Evolutionary conservation across 2,888 invertebrate species (phyloP), one percentile per base, ranked within the genome.

Genomic region (Cyrtodaria siliqua): DNA sequence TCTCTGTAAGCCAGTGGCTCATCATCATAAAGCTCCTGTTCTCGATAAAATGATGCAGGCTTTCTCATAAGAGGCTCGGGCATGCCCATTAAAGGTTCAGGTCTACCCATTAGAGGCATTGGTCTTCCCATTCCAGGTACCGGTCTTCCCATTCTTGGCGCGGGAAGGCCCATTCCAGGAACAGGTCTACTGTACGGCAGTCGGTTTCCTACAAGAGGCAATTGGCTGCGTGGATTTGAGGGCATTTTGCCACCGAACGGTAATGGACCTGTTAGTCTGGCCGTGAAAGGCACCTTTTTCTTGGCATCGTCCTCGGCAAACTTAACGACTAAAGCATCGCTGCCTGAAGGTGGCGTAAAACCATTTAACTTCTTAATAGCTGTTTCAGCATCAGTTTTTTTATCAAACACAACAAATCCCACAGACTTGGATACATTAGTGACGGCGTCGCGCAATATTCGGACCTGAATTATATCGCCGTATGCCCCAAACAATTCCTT

Each of bases 381-480:
- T 86, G 96, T 96, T 91, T 97, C 96, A 23, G 98, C 98, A 93
- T 98, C 97, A 91, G 97, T 96, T 67, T 97, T 95, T 90, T 96
- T 96, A 89, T 97, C 96, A 92, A 95, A 98, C 33, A 93, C 84
- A 24, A 93, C 97, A 94, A 98, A 98, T 23, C 97, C 98, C 59
- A 98, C 97, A 53, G 98, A 97, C 86, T 97, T 94, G 12, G 97
- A 97, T 90, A 96, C 94, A 57, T 97, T 97, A 56, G 97, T 97
- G 70, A 96, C 95, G 94, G 97, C 97, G 92, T 98, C 98, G 85
- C 96, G 95, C 85, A 98, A 94, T 86, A 98, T 96, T 89, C 97
- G 97, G 92, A 96, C 96, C 94, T 98, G 97, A 84, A 98, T 97
- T 92, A 98, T 97, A 86, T 96, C 95, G 29, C 98, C 98, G 93